Evolutionary conservation across 1,140 invertebrate genomes (phyloP).

Genomic region (Alviniconcha marisindica): DNA sequence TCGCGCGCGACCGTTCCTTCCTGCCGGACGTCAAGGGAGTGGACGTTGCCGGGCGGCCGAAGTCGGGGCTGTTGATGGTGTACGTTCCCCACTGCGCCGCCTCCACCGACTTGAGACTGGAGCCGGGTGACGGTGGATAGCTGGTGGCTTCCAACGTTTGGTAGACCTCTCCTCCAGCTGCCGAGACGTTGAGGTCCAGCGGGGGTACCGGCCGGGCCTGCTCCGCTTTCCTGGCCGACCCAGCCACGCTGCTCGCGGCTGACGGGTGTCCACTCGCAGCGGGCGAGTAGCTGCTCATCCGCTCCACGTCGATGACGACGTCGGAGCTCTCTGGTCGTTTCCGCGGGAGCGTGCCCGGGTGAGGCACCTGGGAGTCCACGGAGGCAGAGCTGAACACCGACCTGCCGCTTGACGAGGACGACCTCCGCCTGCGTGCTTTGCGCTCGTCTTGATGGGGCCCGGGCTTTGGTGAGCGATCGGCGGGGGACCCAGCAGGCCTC

Average conservation of each 20-base stretch:
- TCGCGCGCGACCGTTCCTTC: not conserved
- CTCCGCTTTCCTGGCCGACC: not conserved
- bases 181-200: not conserved
- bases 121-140: conserved; percentile 12
- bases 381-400: not conserved
- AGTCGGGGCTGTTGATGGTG: not conserved
- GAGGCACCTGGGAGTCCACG: not conserved
- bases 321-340: not conserved
- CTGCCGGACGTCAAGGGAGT: not conserved
- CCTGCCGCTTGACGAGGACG: conserved; percentile 1
- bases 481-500: not conserved
- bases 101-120: not conserved
- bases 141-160: not conserved
- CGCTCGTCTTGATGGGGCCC: not conserved
- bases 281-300: no score
- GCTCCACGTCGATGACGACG: not conserved
- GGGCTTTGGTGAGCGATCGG: not conserved
- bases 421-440: not conserved
- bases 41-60: not conserved
- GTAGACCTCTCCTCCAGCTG: not conserved
- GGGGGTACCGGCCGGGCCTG: not conserved
- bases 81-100: conserved; percentile 1
- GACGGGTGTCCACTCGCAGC: not conserved
- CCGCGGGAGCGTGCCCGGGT: not conserved
- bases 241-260: not conserved